Percentiles rank a stretch among this genome's conserved stretches.
phyloP scores from a whole-genome alignment of 2,797 vertebrate genomes.

The Ambastaia sidthimunki region DNA sequence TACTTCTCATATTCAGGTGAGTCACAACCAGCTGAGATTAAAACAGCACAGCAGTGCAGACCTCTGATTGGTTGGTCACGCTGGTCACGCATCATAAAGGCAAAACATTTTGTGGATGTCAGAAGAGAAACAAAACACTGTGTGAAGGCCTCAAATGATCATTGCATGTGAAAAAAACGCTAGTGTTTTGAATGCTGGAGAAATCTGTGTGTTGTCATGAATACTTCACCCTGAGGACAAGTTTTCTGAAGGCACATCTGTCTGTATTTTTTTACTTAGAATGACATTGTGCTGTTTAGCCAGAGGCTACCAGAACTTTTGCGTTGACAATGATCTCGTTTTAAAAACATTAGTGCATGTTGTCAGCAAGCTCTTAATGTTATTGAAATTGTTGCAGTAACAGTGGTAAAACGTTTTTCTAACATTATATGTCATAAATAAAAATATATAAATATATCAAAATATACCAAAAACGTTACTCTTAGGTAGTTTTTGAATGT shows the following conservation, averaged over 20 bases:
- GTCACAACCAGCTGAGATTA: neutral
- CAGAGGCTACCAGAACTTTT: neutral
- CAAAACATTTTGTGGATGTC: neutral
- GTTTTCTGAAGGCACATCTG: neutral
- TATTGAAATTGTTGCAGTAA: no score
- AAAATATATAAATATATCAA: no score
- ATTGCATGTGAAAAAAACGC: neutral
- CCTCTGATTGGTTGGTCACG: neutral
- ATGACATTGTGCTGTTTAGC: neutral
- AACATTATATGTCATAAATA: no score
- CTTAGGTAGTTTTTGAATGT: no score
- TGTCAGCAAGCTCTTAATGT: no score
- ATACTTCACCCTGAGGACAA: neutral
- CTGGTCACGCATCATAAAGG: neutral
- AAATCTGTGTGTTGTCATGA: neutral
- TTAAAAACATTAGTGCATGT: neutral
- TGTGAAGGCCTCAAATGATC: neutral
- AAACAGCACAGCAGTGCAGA: neutral
- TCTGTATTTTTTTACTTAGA: neutral
- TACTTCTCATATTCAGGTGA: conserved; percentile 81
- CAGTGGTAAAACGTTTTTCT: no score
- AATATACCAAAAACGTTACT: no score
- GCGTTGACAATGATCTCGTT: neutral
- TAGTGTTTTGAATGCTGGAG: neutral
- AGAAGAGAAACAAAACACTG: neutral